Percentiles rank a stretch among this genome's conserved stretches.
Evolutionary conservation across 1,140 invertebrate species (phyloP).

Genomic region (Ditylenchus dipsaci): DNA sequence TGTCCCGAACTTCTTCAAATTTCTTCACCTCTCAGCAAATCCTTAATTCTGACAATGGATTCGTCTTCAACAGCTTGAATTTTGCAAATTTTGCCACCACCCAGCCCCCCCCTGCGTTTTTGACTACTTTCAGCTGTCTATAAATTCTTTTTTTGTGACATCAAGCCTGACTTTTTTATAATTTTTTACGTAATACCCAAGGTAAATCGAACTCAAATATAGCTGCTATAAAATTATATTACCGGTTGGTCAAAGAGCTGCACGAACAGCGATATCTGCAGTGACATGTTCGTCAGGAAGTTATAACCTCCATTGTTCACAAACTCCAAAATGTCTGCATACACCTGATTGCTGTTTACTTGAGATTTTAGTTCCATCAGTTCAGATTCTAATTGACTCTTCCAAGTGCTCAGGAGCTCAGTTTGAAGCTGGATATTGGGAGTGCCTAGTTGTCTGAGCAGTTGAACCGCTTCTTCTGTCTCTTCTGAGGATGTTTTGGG

Average conservation of each 20-base stretch:
- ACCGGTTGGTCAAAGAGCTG: slow-evolving; percentile 29
- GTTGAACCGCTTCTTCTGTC: slow-evolving; percentile 15
- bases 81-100: no score
- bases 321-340: slow-evolving; percentile 29
- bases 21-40: no score
- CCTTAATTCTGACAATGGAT: no score
- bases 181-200: no score
- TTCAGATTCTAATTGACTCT: slow-evolving; percentile 13
- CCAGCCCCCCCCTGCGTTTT: no score
- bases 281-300: slow-evolving; percentile 32
- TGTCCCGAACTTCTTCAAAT: no score
- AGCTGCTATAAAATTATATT: no score
- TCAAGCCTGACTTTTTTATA: no score
- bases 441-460: slow-evolving; percentile 9
- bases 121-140: no score
- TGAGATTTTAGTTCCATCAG: slow-evolving; percentile 14
- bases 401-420: slow-evolving; percentile 10
- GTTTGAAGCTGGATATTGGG: slow-evolving; percentile 13
- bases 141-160: not conserved
- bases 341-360: not conserved
- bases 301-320: slow-evolving; percentile 29
- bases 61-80: no score
- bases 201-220: no score
- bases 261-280: slow-evolving; percentile 15
- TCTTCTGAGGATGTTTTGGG: slow-evolving; percentile 20